phyloP scores from a whole-genome alignment of 2,797 vertebrate species.

The Gorsachius magnificus region DNA sequence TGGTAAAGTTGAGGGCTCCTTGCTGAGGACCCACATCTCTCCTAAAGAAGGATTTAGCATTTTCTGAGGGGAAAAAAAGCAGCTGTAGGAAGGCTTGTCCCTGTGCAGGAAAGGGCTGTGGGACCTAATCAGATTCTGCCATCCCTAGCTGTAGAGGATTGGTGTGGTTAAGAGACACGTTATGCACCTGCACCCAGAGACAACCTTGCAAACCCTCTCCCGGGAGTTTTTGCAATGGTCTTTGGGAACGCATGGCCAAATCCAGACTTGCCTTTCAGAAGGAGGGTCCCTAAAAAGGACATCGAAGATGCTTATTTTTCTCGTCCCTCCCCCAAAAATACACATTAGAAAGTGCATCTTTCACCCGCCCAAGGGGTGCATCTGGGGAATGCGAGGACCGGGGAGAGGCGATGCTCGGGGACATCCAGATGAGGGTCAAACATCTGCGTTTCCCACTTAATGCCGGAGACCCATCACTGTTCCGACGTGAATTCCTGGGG shows the following conservation, averaged over 20 bases:
- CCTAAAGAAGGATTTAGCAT: not conserved
- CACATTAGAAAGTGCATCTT: not conserved
- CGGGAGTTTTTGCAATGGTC: not conserved
- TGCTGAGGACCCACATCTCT: not conserved
- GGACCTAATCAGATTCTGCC: not conserved
- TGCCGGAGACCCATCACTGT: not conserved
- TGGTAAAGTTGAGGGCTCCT: not conserved
- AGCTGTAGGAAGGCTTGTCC: not conserved
- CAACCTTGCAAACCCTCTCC: not conserved
- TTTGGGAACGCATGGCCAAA: not conserved
- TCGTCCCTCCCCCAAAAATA: rapidly evolving
- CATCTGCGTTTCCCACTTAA: not conserved
- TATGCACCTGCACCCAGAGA: rapidly evolving
- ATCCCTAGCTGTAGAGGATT: not conserved
- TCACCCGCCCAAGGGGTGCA: rapidly evolving
- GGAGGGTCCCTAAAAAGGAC: not conserved
- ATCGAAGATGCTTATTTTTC: not conserved
- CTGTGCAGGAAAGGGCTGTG: not conserved
- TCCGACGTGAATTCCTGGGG: not conserved
- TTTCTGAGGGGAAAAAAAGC: not conserved
- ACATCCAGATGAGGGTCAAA: not conserved
- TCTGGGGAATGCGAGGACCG: rapidly evolving
- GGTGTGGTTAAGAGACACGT: not conserved
- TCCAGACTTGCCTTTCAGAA: not conserved
- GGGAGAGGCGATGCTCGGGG: not conserved